These are phyloP conservation scores for Sialia sialis DNA, from an alignment of 2,113 vertebrate genomes.

Conservation along the genomic window DNA sequence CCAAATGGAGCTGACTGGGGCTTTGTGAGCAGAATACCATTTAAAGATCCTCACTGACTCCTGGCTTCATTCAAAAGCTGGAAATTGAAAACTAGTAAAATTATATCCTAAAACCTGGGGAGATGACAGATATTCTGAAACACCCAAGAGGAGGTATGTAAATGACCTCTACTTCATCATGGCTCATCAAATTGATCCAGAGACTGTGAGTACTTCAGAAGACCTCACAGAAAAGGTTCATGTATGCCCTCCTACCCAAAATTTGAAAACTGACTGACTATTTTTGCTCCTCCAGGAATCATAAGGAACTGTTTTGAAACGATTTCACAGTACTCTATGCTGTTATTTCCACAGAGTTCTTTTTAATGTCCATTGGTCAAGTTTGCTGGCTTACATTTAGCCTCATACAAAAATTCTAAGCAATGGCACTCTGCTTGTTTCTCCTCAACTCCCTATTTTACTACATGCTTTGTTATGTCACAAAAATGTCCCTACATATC, in stretches of 20 bases:
- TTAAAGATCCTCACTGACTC: background rate
- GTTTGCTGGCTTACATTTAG: background rate
- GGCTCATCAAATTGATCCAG: background rate
- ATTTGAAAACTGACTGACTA: background rate
- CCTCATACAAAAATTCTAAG: background rate
- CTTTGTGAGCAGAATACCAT: background rate
- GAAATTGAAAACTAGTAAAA: background rate
- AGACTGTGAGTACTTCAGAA: background rate
- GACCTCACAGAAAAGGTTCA: background rate
- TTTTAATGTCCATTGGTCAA: background rate
- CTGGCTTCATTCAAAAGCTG: background rate
- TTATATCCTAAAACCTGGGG: background rate
- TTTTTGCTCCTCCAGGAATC: background rate
- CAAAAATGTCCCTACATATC: background rate
- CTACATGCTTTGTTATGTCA: background rate
- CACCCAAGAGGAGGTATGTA: background rate
- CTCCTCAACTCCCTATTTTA: rapidly evolving
- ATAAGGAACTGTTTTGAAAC: background rate
- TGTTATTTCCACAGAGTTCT: background rate
- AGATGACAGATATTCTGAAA: background rate
- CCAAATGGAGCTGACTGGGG: background rate
- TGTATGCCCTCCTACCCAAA: background rate
- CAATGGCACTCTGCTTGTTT: background rate
- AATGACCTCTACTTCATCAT: background rate
- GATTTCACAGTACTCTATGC: background rate